Evolutionary conservation across 2,797 vertebrate genomes (phyloP).

Genomic region (Mus spretus): DNA sequence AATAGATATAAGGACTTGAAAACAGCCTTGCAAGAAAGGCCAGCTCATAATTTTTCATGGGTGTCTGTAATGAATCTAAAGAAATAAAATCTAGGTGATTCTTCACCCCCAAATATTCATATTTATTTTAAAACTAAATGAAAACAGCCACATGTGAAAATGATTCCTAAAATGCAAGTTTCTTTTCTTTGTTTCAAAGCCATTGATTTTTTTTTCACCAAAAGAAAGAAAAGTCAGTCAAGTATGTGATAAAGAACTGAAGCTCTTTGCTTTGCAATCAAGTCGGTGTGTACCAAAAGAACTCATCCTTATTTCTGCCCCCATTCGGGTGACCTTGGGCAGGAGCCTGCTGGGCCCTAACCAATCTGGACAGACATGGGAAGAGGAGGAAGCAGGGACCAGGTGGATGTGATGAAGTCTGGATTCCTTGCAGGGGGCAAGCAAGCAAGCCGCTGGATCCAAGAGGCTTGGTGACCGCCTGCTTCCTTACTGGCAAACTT

Average conservation of each 20-base stretch:
- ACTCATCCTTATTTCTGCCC: conserved; percentile 47
- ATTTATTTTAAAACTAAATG: conserved; percentile 58
- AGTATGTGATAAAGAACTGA: conserved; percentile 20
- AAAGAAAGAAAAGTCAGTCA: background rate
- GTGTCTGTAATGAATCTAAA: conserved; percentile 44
- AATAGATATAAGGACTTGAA: conserved; percentile 73
- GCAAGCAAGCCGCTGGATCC: conserved; percentile 14
- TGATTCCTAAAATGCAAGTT: conserved; percentile 41
- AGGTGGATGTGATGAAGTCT: conserved; percentile 43
- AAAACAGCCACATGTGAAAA: conserved; percentile 57
- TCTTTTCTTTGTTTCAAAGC: conserved; percentile 44
- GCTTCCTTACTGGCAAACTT: conserved; percentile 26
- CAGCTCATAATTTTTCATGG: conserved; percentile 64
- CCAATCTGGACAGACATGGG: background rate
- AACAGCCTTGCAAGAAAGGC: conserved; percentile 64
- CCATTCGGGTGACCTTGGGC: conserved; percentile 66
- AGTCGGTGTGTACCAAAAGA: background rate
- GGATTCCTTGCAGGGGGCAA: conserved; percentile 61
- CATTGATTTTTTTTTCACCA: conserved; percentile 36
- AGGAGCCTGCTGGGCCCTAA: conserved; percentile 43
- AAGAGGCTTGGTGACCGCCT: background rate
- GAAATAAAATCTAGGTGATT: background rate
- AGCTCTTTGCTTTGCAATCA: background rate
- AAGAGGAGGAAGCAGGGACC: conserved; percentile 4
- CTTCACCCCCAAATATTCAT: conserved; percentile 1